Evolutionary conservation across 2,797 vertebrate species (phyloP).

Genomic region (Myiothlypis chrysogaster): DNA sequence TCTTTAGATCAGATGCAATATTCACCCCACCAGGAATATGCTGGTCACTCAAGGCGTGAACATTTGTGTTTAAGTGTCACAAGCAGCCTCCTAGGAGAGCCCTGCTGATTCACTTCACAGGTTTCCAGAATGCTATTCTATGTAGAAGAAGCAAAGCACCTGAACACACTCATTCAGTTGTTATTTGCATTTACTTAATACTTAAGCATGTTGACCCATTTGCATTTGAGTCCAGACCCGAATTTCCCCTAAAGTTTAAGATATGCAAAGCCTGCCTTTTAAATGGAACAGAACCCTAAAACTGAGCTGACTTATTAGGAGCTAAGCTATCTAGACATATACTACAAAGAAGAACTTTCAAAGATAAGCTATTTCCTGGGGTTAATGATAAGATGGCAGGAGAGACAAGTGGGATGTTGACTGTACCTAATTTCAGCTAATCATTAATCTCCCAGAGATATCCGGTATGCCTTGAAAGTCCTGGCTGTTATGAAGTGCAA

Average conservation of each 20-base stretch:
- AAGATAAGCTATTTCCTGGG: constrained; percentile 36
- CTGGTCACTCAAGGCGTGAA: neutral
- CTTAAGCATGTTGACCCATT: neutral
- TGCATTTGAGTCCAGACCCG: neutral
- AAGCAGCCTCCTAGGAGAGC: neutral
- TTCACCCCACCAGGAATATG: neutral
- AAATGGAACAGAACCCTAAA: neutral
- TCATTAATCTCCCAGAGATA: constrained; percentile 52
- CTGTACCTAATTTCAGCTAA: constrained; percentile 45
- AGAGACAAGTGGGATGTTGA: constrained; percentile 52
- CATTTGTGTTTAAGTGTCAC: neutral
- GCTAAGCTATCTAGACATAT: constrained; percentile 14
- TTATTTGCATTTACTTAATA: neutral
- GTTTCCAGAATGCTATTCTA: neutral
- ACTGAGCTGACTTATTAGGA: constrained; percentile 32
- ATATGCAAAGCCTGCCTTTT: neutral
- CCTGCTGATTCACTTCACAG: neutral
- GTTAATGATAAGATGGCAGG: constrained; percentile 50
- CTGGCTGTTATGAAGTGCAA: constrained; percentile 47
- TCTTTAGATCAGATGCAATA: neutral
- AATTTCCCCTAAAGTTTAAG: neutral
- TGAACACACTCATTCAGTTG: neutral
- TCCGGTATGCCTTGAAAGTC: neutral
- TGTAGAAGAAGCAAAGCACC: neutral
- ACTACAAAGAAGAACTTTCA: constrained; percentile 39